Percentiles rank a stretch among this genome's conserved stretches.
Conservation (phyloP, 2,797 vertebrate genomes). For the Enteromius radiatus region DNA sequence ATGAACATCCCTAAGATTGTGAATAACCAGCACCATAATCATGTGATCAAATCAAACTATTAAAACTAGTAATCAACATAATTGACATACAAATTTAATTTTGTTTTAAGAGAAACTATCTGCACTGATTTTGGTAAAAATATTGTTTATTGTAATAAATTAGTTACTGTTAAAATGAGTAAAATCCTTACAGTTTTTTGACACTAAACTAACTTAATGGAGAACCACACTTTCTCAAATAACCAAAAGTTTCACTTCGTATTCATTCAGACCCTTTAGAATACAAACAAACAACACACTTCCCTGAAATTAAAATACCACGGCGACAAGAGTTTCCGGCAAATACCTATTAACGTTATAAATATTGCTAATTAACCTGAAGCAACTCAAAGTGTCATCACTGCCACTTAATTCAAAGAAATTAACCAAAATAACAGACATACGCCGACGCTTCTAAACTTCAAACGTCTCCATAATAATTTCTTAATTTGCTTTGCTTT, state of each 20-base stretch:
- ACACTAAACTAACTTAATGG: background rate
- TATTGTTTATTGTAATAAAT: background rate
- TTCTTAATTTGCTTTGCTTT: background rate
- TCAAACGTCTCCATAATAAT: background rate
- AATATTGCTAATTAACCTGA: background rate
- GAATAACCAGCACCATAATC: background rate
- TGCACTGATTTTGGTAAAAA: background rate
- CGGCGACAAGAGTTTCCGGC: background rate
- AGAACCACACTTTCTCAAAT: background rate
- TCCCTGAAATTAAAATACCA: background rate
- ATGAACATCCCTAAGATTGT: background rate
- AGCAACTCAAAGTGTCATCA: background rate
- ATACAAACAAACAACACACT: constrained; percentile 22
- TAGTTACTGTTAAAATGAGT: background rate
- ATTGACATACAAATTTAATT: background rate
- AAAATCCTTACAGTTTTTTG: background rate
- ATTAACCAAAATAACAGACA: background rate
- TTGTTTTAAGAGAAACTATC: background rate
- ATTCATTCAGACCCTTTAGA: background rate
- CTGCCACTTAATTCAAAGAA: background rate
- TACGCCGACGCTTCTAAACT: background rate
- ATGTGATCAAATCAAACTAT: background rate
- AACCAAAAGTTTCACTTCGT: constrained; percentile 1
- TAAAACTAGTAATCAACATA: background rate
- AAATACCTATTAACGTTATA: no score